Evolutionary conservation across 2,113 vertebrate species (phyloP), one percentile per base, ranked within the genome.

Genomic region (Nematolebias whitei): DNA sequence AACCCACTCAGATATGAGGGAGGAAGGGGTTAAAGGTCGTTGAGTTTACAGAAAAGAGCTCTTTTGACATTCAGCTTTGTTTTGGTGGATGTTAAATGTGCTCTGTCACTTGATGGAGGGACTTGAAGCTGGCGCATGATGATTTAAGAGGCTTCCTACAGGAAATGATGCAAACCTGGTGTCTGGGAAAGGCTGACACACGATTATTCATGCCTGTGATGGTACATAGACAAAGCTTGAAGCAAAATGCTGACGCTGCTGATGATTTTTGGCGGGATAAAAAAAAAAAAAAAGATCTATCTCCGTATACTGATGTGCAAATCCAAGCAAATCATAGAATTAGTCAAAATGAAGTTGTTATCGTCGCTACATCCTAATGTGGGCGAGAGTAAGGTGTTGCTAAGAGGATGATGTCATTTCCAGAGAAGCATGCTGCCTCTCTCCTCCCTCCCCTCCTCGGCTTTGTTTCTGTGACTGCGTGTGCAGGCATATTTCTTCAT

Each of bases 101-200:
- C 63, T 80, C 71, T 52, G 23, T 76, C 68, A 61, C 60, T 76
- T 85, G 83, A 87, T 64, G 2, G 66, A 84, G 73, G 18, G 79
- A 67, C 44, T 41, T 4, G 41, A 38, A 87, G 73, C 72, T 79
- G 79, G 80, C 71, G 81, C 72, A 71, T 73, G 85, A 83, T 71
- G 81, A 81, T 85, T 83, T 78, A 80, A 87, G 71, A 55, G 54
- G 68, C 75, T 56, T 63, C 67, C 71, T 56, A 79, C 68, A 67
- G 63, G 80, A 87, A 84, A 79, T 77, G 43, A 85, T 74, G 71
- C 69, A 78, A 86, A 84, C 73, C 68, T 50, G 60, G 63, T 78
- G 82, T 88, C 85, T 66, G 74, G 63, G 72, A 79, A 84, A 53
- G 67, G 76, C 75, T 83, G 76, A 84, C 85, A 74, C 77, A 63